These are phyloP conservation scores for Lasioglossum morio DNA, from an alignment of 2,888 invertebrate species.

Conservation along the genomic window DNA sequence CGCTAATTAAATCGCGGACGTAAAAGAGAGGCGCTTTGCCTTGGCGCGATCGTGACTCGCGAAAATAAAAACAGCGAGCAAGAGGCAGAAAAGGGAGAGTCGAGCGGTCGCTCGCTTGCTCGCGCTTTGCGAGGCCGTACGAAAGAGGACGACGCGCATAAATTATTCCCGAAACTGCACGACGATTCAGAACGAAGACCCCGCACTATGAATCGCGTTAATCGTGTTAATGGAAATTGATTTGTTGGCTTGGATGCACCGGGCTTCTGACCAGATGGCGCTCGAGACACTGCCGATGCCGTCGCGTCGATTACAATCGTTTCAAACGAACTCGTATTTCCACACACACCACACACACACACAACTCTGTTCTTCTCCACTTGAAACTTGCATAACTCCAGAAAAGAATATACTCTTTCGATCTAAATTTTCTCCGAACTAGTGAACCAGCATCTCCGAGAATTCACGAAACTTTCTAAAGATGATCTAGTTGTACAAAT, in stretches of 20 bases:
- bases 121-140: constrained; percentile 27
- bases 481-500: background rate
- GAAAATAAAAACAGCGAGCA: constrained; percentile 60
- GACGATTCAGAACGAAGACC: constrained; percentile 45
- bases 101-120: constrained; percentile 22
- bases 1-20: constrained; percentile 73
- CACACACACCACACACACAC: too few species aligned
- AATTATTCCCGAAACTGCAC: constrained; percentile 68
- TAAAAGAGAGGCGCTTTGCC: constrained; percentile 67
- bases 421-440: background rate
- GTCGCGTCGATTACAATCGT: background rate
- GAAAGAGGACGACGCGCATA: constrained; percentile 56
- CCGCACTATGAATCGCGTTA: constrained; percentile 68
- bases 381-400: background rate
- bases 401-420: background rate
- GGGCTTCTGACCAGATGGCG: constrained; percentile 35
- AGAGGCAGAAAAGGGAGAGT: constrained; percentile 43
- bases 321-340: background rate
- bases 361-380: background rate
- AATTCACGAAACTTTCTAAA: background rate
- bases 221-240: constrained; percentile 73
- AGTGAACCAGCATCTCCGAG: background rate
- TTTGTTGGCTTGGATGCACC: constrained; percentile 51
- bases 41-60: constrained; percentile 71
- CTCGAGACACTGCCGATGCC: background rate